phyloP scores from a whole-genome alignment of 1,140 invertebrate species.

The Leptinotarsa defecta region DNA sequence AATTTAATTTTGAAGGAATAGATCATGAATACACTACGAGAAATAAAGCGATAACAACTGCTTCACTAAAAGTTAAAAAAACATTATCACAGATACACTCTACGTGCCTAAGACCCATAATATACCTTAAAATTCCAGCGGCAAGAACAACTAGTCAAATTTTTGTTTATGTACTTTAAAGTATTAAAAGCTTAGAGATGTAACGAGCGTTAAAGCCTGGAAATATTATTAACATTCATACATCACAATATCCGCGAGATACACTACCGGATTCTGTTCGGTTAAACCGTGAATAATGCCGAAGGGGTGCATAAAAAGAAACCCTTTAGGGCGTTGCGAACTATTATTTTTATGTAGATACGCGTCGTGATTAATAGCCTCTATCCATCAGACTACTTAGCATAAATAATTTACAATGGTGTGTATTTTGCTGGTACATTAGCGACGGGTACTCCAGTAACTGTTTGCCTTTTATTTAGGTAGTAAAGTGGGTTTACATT shows the following conservation, averaged over 20 bases:
- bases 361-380: constrained; percentile 22
- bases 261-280: constrained; percentile 8
- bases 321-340: constrained; percentile 25
- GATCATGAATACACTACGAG: too few species aligned
- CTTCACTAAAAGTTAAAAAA: too few species aligned
- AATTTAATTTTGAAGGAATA: too few species aligned
- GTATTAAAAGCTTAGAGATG: constrained; percentile 15
- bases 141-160: too few species aligned
- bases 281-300: constrained; percentile 20
- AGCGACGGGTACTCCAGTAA: not conserved
- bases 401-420: constrained; percentile 20
- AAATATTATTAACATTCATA: constrained; percentile 14
- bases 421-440: not conserved
- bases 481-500: too few species aligned
- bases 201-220: constrained; percentile 11
- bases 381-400: constrained; percentile 25
- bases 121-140: too few species aligned
- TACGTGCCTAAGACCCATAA: too few species aligned
- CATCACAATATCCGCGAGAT: constrained; percentile 11
- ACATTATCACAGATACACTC: too few species aligned
- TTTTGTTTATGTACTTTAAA: constrained; percentile 9
- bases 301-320: constrained; percentile 17
- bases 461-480: not conserved
- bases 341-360: constrained; percentile 27
- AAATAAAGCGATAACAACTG: too few species aligned